Evolutionary conservation across 2,797 vertebrate genomes (phyloP).

Genomic region (Aselliscus stoliczkanus): DNA sequence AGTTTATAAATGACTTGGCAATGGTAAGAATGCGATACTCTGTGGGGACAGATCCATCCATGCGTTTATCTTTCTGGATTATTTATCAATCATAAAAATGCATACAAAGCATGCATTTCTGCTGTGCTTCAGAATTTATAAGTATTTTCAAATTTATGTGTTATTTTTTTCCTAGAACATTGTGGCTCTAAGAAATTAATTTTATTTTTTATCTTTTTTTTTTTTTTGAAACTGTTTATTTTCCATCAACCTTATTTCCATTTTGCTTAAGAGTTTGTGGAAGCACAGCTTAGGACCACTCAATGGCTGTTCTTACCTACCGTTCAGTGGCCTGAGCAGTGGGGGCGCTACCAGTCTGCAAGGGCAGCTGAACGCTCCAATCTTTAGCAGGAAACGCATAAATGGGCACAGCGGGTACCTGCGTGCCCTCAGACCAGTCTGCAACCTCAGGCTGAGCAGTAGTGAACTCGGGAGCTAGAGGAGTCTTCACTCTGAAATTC

Average conservation of each 20-base stretch:
- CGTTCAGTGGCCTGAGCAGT: background rate
- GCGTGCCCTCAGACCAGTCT: background rate
- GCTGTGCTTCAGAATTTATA: background rate
- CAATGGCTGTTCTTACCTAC: too few relatives aligned
- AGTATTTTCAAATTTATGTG: background rate
- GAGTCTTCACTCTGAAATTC: background rate
- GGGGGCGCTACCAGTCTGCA: background rate
- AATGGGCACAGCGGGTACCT: background rate
- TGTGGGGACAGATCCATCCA: background rate
- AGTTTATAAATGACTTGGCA: background rate
- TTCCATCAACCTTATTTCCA: background rate
- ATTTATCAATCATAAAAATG: background rate
- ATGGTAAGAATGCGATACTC: background rate
- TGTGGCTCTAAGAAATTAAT: background rate
- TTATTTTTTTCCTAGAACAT: background rate
- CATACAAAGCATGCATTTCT: background rate
- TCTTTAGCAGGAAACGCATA: too few relatives aligned
- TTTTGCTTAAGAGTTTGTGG: background rate
- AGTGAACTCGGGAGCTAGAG: background rate
- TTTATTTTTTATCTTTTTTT: background rate
- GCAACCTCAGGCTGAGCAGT: too few relatives aligned
- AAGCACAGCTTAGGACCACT: background rate
- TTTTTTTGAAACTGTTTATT: background rate
- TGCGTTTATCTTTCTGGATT: background rate
- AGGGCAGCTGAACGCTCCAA: background rate